These are phyloP conservation scores for Spisula subtruncata DNA, from an alignment of 2,888 invertebrate species.

Conservation along the genomic window DNA sequence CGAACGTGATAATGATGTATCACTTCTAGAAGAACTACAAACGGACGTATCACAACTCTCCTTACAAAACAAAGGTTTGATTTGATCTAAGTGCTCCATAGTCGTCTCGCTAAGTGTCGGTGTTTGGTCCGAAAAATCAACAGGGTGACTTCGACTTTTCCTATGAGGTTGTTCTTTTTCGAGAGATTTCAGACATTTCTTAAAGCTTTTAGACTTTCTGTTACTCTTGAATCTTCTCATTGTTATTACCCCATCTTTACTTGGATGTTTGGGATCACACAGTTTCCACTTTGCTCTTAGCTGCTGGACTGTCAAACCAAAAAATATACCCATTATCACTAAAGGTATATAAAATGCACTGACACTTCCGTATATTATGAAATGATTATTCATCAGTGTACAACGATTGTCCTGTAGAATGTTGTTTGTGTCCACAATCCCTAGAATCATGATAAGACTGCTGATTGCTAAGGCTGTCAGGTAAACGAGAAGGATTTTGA, in stretches of 20 bases:
- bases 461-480: constrained; percentile 91
- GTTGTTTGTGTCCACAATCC: constrained; percentile 90
- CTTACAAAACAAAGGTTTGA: constrained; percentile 42
- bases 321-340: constrained; percentile 97
- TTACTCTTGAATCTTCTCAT: constrained; percentile 78
- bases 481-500: constrained; percentile 98
- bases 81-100: constrained; percentile 20
- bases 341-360: constrained; percentile 98
- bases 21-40: constrained; percentile 26
- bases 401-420: constrained; percentile 90
- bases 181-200: constrained; percentile 36
- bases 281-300: constrained; percentile 92
- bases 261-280: constrained; percentile 71
- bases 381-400: constrained; percentile 87
- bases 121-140: not conserved
- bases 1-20: not conserved
- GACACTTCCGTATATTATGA: constrained; percentile 95
- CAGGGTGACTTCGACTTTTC: not conserved
- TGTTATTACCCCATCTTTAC: constrained; percentile 74
- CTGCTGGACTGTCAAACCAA: constrained; percentile 95
- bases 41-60: constrained; percentile 37
- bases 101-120: not conserved
- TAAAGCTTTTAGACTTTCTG: constrained; percentile 33
- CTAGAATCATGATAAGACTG: constrained; percentile 88
- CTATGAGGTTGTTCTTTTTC: constrained; percentile 28